Base-by-base conservation (phyloP, 2,888 invertebrate genomes). In the Lomographa bimaculata region DNA sequence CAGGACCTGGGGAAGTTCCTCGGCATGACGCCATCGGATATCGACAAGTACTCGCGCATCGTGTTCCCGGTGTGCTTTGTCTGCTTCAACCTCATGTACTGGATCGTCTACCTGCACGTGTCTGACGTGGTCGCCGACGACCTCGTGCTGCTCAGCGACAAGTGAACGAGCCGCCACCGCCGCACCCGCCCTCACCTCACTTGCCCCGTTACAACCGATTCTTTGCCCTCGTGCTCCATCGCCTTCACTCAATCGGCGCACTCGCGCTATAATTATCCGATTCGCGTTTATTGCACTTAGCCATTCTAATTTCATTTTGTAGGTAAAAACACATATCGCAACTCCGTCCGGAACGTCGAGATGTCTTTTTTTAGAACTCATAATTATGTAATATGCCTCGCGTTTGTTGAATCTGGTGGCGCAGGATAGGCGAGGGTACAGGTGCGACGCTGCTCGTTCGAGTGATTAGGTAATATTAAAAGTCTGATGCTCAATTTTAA, bases 1-100 rank as follows among this genome's bases (percentile, higher is more conserved):
- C 76, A 91, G 91, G 95, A 96, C 85, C 94, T 95, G 79, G 95
- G 95, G 91, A 95, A 95, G 84, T 91, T 95, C 71, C 92, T 94
- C 82, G 96, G 95, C 71, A 94, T 96, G 71, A 96, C 96, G 71
- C 97, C 97, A 51, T 97, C 97, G 77, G 97, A 97, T 89, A 98
- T 98, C 86, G 98, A 98, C 92, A 98, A 98, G 91, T 98, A 98
- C 85, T 97, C 98, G 57, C 93, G 98, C 76, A 96, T 98, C 86
- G 94, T 97, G 76, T 98, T 98, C 87, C 98, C 98, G 46, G 95
- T 97, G 76, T 96, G 97, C 90, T 98, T 98, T 91, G 95, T 98
- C 61, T 95, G 97, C 89, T 98, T 98, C 92, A 98, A 98, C 90
- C 93, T 97, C 64, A 96, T 97, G 96, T 97, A 97, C 91, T 97